A percentile compares a stretch with the other conserved stretches of the same genome.
Conservation (phyloP, 30 jellyfish, hydroid and myxozoan genomes). For the Haliclystus octoradiatus region DNA sequence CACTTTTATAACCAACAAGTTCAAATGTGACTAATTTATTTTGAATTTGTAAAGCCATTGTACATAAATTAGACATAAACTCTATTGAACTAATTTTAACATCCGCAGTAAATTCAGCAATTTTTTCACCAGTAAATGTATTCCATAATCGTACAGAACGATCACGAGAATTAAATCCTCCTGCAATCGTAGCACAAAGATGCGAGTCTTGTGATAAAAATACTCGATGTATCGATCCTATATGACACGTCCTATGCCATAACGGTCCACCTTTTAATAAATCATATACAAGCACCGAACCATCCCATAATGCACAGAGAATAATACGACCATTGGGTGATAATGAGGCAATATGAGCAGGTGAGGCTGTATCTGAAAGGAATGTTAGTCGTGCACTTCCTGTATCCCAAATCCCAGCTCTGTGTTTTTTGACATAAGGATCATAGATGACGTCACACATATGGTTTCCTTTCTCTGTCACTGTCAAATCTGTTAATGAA, state of each 20-base stretch:
- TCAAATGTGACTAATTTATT: slow-evolving; percentile 31
- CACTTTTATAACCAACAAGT: too few species aligned
- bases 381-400: background rate
- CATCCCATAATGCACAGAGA: slow-evolving; percentile 31
- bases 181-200: slow-evolving; percentile 31
- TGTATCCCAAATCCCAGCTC: slow-evolving; percentile 13
- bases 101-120: slow-evolving; percentile 43
- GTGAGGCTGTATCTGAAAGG: slow-evolving; percentile 4
- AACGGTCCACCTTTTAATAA: background rate
- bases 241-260: slow-evolving; percentile 19
- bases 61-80: slow-evolving; percentile 6
- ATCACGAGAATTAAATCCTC: slow-evolving; percentile 44
- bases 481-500: background rate
- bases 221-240: slow-evolving; percentile 20
- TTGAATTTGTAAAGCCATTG: slow-evolving; percentile 29
- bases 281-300: slow-evolving; percentile 19
- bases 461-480: slow-evolving; percentile 14
- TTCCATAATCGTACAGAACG: slow-evolving; percentile 53
- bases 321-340: slow-evolving; percentile 2
- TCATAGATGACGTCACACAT: slow-evolving; percentile 26
- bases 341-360: slow-evolving; percentile 2
- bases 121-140: slow-evolving; percentile 17
- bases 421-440: slow-evolving; percentile 5
- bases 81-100: slow-evolving; percentile 28
- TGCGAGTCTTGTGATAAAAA: slow-evolving; percentile 12